Conservation (phyloP, 2,888 invertebrate species). For the Autographa gamma region DNA sequence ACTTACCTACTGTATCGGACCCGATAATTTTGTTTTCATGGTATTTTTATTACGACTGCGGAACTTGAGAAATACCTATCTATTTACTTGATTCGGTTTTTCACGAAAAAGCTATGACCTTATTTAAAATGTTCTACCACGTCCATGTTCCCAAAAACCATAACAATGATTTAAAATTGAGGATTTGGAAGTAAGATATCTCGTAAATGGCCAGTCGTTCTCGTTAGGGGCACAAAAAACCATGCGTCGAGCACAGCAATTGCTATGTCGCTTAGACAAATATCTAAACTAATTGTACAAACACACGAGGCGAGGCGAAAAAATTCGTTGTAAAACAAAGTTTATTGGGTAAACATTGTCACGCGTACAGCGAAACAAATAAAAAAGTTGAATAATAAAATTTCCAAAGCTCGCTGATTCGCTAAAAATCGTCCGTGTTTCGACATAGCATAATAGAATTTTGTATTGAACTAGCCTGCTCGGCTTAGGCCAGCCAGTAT, state of each 20-base stretch:
- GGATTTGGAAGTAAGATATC: not conserved
- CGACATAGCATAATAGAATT: slow-evolving; percentile 48
- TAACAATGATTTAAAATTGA: not conserved
- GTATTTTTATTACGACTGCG: slow-evolving; percentile 11
- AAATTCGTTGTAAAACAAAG: slow-evolving; percentile 37
- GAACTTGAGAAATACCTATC: not conserved
- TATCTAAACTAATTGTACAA: slow-evolving; percentile 42
- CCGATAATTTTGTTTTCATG: slow-evolving; percentile 21
- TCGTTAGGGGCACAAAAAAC: slow-evolving; percentile 12
- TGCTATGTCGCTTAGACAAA: slow-evolving; percentile 33
- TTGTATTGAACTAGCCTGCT: slow-evolving; percentile 19
- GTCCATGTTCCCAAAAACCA: no score
- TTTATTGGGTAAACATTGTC: slow-evolving; percentile 43
- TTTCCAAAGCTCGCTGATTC: slow-evolving; percentile 45
- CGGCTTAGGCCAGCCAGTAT: slow-evolving; percentile 17
- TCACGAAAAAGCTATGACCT: no score
- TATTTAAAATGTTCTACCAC: no score
- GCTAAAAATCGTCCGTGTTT: slow-evolving; percentile 44
- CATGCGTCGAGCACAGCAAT: slow-evolving; percentile 17
- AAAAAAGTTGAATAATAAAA: slow-evolving; percentile 47
- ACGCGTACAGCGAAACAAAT: slow-evolving; percentile 34
- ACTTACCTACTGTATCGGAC: slow-evolving; percentile 16
- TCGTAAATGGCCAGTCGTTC: not conserved
- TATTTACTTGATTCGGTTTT: no score
- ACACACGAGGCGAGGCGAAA: slow-evolving; percentile 24